Evolutionary conservation across 2,797 vertebrate genomes (phyloP), one percentile per base, ranked within the genome.

Genomic region (Tympanoctomys barrerae): DNA sequence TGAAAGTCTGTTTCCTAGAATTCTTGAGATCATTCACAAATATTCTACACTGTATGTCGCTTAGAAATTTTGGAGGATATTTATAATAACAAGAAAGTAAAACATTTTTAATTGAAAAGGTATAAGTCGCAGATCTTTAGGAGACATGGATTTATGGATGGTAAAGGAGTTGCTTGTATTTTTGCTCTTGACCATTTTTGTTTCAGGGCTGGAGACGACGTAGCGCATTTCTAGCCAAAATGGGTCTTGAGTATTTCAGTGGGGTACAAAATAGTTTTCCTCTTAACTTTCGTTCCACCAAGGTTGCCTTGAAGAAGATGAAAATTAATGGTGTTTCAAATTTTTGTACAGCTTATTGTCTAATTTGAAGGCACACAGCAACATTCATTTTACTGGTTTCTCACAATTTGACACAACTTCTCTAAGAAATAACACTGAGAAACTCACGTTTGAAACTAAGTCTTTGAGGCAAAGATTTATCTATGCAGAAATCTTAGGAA

Each of bases 191-290:
- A 82, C 19, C 33, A 46, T 59, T 91, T 71, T 59, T 24, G 12
- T 22, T 42, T 54, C 52, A 82, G 80, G 66, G 26, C 3, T 68
- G 28, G 42, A 89, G 42, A 19, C 33, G 26, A 24, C 42, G 16
- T 36, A 36, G 57, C 54, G 77, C 36, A 42, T 77, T 70, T 61
- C 59, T 54, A 82, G n/a, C 7, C 61, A 39, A 2, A n/a, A 4
- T 39, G 33, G 42, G 26, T 78, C 39, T 89, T 92, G 68, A 68
- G 77, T 80, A 4, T 89, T 84, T 54, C 33, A 89, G 64, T 36
- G 92, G 46, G 80, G 66, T 54, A 21, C 9, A 93, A 93, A 79
- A n/a, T 71, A 57, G 73, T 89, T 94, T 71, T 86, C 3, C 10
- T 85, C 19, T 86, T 91, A 39, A 42, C 39, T 84, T 97, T 88